Percentiles rank a stretch among this genome's conserved stretches.
Evolutionary conservation across 2,888 invertebrate genomes (phyloP).

Genomic region (Microplitis deprimator): DNA sequence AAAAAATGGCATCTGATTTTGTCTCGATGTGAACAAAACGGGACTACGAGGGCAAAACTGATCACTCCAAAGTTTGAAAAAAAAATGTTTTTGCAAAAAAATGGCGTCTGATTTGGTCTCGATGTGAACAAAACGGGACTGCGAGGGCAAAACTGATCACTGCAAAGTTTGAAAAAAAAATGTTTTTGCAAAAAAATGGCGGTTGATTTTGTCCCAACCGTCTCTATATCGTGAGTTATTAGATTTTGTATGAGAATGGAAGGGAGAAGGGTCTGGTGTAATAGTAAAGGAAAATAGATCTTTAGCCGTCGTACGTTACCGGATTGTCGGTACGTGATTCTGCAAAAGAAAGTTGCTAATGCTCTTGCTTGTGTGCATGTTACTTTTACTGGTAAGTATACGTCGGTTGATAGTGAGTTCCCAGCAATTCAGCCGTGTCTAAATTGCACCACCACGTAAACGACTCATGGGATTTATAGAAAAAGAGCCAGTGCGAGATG

Average conservation of each 20-base stretch:
- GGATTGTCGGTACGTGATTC: conserved; percentile 10
- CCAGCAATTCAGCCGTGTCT: conserved; percentile 3
- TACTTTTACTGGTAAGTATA: neutral
- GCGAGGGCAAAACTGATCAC: neutral
- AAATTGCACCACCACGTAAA: conserved; percentile 17
- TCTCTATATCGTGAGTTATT: neutral
- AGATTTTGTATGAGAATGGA: neutral
- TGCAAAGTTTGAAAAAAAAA: neutral
- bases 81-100: neutral
- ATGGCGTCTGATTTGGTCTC: neutral
- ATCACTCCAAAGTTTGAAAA: neutral
- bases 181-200: neutral
- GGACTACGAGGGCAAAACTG: neutral
- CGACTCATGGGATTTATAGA: conserved; percentile 10
- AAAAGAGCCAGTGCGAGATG: neutral
- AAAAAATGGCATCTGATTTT: neutral
- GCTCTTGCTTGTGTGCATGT: neutral
- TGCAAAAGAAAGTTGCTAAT: conserved; percentile 12
- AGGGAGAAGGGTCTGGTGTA: neutral
- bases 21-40: no score
- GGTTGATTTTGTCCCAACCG: neutral
- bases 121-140: neutral
- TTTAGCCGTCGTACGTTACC: neutral
- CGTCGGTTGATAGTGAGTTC: neutral
- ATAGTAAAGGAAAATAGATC: neutral